Evolutionary conservation across 92 coral and sea anemone species (phyloP).

Genomic region (Porites rus): DNA sequence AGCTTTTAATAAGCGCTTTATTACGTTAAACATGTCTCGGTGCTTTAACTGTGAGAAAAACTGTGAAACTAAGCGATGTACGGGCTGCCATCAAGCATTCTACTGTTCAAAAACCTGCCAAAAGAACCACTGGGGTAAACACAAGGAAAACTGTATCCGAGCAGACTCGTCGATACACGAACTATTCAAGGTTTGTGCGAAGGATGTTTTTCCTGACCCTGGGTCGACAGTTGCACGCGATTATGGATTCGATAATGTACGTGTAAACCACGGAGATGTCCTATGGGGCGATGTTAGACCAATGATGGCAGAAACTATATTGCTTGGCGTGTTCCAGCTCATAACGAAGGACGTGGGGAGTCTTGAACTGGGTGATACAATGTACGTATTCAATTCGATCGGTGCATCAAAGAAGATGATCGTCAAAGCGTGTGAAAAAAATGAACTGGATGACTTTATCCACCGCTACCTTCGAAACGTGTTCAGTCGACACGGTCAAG

Average conservation of each 20-base stretch:
- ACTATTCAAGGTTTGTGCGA: background rate
- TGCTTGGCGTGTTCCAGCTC: slow-evolving; percentile 49
- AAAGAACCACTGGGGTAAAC: slow-evolving; percentile 56
- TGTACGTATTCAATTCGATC: slow-evolving; percentile 23
- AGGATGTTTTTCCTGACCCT: slow-evolving; percentile 8
- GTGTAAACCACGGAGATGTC: slow-evolving; percentile 37
- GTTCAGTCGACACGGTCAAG: background rate
- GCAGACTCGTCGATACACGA: slow-evolving; percentile 38
- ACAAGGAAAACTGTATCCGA: slow-evolving; percentile 58
- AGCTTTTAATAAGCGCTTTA: no score
- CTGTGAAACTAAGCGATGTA: slow-evolving; percentile 14
- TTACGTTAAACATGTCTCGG: no score
- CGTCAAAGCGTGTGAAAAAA: slow-evolving; percentile 44
- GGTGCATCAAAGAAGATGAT: slow-evolving; percentile 50
- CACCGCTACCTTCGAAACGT: slow-evolving; percentile 35
- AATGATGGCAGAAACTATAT: slow-evolving; percentile 17
- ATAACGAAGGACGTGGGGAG: slow-evolving; percentile 26
- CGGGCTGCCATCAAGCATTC: slow-evolving; percentile 26
- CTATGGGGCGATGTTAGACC: background rate
- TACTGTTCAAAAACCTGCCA: slow-evolving; percentile 65
- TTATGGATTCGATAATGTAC: slow-evolving; percentile 60
- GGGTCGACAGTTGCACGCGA: slow-evolving; percentile 11
- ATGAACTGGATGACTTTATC: slow-evolving; percentile 51
- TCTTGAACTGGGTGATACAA: background rate
- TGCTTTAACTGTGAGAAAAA: background rate